Percentiles rank a stretch among this genome's conserved stretches.
Evolutionary conservation across 2,888 invertebrate species (phyloP).

Genomic region (Acleris laterana): DNA sequence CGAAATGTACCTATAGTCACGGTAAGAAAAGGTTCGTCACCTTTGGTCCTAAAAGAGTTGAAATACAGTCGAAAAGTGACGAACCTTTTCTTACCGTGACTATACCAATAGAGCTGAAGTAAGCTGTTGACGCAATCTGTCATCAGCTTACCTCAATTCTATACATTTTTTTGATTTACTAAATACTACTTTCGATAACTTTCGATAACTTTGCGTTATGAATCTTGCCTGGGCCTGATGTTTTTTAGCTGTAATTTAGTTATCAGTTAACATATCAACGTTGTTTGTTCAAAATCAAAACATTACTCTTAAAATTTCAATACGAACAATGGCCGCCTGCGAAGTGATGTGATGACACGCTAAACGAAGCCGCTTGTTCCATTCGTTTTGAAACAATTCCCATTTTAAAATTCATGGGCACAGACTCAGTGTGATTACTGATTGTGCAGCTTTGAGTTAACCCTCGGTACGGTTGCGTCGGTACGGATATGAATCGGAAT

Average conservation of each 20-base stretch:
- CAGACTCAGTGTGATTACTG: constrained; percentile 34
- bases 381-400: constrained; percentile 38
- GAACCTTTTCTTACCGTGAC: too few relatives aligned
- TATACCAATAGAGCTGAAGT: too few relatives aligned
- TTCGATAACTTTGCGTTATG: too few relatives aligned
- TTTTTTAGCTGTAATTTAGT: too few relatives aligned
- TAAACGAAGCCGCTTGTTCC: constrained; percentile 42
- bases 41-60: too few relatives aligned
- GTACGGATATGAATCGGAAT: constrained; percentile 7
- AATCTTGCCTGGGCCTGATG: background rate
- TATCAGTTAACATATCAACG: constrained; percentile 3
- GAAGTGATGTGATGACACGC: constrained; percentile 38
- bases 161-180: too few relatives aligned
- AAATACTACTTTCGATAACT: too few relatives aligned
- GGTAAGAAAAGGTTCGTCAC: too few relatives aligned
- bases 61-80: too few relatives aligned
- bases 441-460: constrained; percentile 31
- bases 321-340: constrained; percentile 21
- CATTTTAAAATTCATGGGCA: constrained; percentile 39
- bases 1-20: too few relatives aligned
- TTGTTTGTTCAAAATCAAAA: constrained; percentile 21
- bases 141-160: too few relatives aligned
- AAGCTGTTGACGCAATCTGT: too few relatives aligned
- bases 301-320: constrained; percentile 6
- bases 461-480: constrained; percentile 13